Evolutionary conservation across 2,113 vertebrate species (phyloP), one percentile per base, ranked within the genome.

Genomic region (Labrus mixtus): DNA sequence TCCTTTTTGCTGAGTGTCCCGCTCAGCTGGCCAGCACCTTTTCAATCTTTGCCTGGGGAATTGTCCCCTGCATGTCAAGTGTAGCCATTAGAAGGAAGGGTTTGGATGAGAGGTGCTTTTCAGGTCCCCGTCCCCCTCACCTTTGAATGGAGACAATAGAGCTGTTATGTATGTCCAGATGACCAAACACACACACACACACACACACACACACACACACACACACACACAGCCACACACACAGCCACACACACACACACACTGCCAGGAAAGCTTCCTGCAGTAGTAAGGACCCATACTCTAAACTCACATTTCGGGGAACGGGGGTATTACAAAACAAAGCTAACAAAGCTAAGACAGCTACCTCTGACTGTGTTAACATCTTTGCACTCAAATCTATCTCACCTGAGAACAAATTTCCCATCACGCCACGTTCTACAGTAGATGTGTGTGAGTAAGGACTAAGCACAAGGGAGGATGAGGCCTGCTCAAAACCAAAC

Each of bases 11-110:
- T 82, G 76, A 82, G 80, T 84, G 90, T 84, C 86, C 79, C 80
- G 55, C 85, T 92, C 89, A 89, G 87, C 90, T 89, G 87, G 89
- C 88, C 91, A 88, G 88, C 88, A 90, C 90, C 88, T 91, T 91
- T 91, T 92, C 91, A 91, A 85, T 91, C 91, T 85, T 81, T 70
- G 84, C 90, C 51, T 78, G 10, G 51, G 82, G 90, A 90, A 92
- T 90, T 89, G 88, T 92, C 87, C 89, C 85, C 79, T 92, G 92
- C 92, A 92, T 92, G 89, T 92, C 91, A 92, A 92, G 89, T 92
- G 90, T 85, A 91, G 88, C 91, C 91, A 86, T 89, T 87, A 88
- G 86, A 91, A 90, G 83, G 79, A 87, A 70, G 83, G 86, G 83
- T 84, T 90, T 91, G 87, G 88, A 92, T 89, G 87, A 92, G 90